phyloP scores from a whole-genome alignment of 2,888 invertebrate genomes.

The Ferrisia virgata region DNA sequence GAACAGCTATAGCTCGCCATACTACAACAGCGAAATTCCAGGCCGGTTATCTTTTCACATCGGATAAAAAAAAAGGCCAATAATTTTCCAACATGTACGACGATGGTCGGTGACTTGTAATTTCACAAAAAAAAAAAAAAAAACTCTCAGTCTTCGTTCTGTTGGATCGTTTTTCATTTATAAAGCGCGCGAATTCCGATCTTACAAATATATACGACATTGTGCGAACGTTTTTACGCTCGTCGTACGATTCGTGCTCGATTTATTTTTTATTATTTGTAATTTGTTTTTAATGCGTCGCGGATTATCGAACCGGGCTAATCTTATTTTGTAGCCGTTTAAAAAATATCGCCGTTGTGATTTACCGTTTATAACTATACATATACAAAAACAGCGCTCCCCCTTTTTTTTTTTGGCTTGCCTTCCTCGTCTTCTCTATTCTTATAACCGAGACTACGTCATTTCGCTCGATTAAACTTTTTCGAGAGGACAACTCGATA shows the following conservation, averaged over 20 bases:
- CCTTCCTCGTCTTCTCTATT: background rate
- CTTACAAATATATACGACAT: background rate
- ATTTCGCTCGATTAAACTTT: background rate
- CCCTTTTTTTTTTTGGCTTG: background rate
- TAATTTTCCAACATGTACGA: background rate
- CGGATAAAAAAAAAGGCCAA: background rate
- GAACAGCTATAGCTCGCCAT: no score
- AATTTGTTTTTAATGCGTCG: slow-evolving; percentile 31
- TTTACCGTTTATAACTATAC: background rate
- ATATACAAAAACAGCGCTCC: background rate
- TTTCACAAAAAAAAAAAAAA: background rate
- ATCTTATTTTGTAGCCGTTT: slow-evolving; percentile 15
- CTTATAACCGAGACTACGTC: background rate
- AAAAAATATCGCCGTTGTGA: background rate
- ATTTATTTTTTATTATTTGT: slow-evolving; percentile 26
- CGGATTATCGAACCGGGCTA: slow-evolving; percentile 11
- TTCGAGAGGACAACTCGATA: background rate
- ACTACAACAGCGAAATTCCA: no score
- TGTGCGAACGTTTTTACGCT: background rate
- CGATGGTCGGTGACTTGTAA: background rate
- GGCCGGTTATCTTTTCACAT: background rate
- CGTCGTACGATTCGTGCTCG: slow-evolving; percentile 19
- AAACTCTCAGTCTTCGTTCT: background rate
- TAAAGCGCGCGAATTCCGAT: background rate
- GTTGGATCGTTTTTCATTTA: background rate